Evolutionary conservation across 30 jellyfish, hydroid and myxozoan species (phyloP), one percentile per base, ranked within the genome.

Genomic region (Mastigias papua): DNA sequence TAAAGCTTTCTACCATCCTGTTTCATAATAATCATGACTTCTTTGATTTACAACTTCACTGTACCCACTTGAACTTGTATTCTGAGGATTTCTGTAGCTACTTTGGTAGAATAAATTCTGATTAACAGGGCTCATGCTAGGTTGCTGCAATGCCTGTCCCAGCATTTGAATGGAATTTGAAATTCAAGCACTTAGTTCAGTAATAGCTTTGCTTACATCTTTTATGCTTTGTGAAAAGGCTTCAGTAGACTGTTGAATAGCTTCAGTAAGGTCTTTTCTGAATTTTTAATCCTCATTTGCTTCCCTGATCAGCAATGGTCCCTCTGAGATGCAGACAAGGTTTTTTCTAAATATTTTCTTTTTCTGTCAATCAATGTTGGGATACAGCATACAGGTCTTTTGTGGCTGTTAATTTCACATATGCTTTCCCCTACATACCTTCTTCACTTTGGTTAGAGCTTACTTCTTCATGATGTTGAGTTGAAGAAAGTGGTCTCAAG

Each of bases 141-240:
- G 96, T 78, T 76, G 78, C 78, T 81, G 71, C 79, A 89, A 26
- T 51, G 84, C 84, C 30, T 73, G 75, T 89, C 90, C n/a, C 68
- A 79, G 60, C 83, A 75, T 48, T 80, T 80, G 89, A 58, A 89
- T 61, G 16, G 96, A 77, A 51, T 78, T 54, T 50, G 89, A 75
- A 69, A 89, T 73, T 69, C 88, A 89, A 80, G 91, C 73, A 3
- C 89, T 82, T 65, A 89, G 79, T 7, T 48, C 83, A 31, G 69
- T 46, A 75, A 89, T 79, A 34, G 97, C 86, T 50, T 54, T 51
- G 86, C 97, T 68, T 10, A 89, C 72, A 30, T 57, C 77, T 51
- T 50, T 80, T 2, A 80, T 48, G 70, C 90, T 79, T 34, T 69
- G 73, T 32, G 84, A 30, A 78, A 77, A 79, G 61, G 81, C 46